Percentiles rank a stretch among this genome's conserved stretches.
These are phyloP conservation scores for Hydroisotoma schaefferi DNA, from an alignment of 2,888 invertebrate genomes.

Conservation along the genomic window DNA sequence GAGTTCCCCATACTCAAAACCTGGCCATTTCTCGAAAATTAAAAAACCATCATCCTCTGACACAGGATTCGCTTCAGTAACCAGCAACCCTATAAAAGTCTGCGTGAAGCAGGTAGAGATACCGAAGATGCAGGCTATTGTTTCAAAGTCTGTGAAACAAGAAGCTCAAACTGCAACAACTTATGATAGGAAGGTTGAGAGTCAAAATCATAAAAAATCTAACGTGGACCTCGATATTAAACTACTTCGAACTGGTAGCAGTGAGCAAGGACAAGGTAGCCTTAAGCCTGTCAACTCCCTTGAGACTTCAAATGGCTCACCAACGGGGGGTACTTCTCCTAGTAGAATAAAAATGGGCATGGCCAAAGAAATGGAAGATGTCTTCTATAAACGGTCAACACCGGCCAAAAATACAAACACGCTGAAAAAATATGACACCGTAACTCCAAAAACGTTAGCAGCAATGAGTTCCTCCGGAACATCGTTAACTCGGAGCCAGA, in stretches of 20 bases:
- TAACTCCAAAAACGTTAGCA: slow-evolving; percentile 35
- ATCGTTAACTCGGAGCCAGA: slow-evolving; percentile 43
- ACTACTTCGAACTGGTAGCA: background rate
- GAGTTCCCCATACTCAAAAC: background rate
- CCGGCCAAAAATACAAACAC: slow-evolving; percentile 21
- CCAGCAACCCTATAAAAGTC: slow-evolving; percentile 40
- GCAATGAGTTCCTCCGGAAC: slow-evolving; percentile 27
- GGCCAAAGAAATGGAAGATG: slow-evolving; percentile 37
- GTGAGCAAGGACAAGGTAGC: background rate
- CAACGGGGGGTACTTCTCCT: slow-evolving; percentile 11
- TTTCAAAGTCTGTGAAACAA: slow-evolving; percentile 39
- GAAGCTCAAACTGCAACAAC: slow-evolving; percentile 37
- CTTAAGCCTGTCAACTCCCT: background rate
- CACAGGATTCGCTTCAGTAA: slow-evolving; percentile 14
- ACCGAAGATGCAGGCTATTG: slow-evolving; percentile 42
- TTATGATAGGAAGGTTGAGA: slow-evolving; percentile 8
- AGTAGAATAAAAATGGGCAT: slow-evolving; percentile 37
- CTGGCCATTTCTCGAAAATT: background rate
- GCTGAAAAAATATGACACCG: slow-evolving; percentile 43
- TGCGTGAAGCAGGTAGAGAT: slow-evolving; percentile 47
- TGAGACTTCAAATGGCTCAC: background rate
- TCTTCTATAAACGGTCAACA: slow-evolving; percentile 4
- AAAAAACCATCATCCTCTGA: slow-evolving; percentile 18
- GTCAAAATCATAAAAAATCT: background rate
- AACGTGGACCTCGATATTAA: background rate